Percentiles rank a stretch among this genome's conserved stretches.
These are phyloP conservation scores for Xestia c-nigrum DNA, from an alignment of 2,888 invertebrate species.

Conservation along the genomic window DNA sequence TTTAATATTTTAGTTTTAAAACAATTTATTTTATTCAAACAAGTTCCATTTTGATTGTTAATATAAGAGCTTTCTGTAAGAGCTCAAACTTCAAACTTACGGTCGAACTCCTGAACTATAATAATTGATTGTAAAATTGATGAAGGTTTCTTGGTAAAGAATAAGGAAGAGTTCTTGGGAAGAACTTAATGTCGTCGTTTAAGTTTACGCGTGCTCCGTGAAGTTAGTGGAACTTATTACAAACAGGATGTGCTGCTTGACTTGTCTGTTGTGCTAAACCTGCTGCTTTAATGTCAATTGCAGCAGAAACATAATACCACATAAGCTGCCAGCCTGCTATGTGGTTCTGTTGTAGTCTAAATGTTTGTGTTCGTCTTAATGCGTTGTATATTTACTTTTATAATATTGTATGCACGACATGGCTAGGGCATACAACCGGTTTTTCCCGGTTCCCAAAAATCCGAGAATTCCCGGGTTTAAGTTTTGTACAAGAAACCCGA, in stretches of 20 bases:
- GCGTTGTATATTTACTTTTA: no score
- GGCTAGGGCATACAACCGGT: no score
- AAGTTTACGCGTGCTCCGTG: not conserved
- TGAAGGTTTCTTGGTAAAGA: conserved; percentile 9
- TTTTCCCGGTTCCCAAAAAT: no score
- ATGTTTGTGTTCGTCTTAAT: no score
- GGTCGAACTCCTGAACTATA: not conserved
- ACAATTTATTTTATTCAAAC: not conserved
- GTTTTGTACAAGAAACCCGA: no score
- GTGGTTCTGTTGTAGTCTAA: no score
- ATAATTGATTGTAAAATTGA: conserved; percentile 18
- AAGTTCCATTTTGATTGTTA: not conserved
- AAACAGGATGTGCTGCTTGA: conserved; percentile 23
- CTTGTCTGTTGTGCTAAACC: not conserved
- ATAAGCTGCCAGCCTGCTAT: not conserved
- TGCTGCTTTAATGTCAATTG: not conserved
- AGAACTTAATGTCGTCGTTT: conserved; percentile 1
- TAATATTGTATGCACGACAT: no score
- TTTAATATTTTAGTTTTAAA: no score
- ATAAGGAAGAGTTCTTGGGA: no score
- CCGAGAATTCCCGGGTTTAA: no score
- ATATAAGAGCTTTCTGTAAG: conserved; percentile 14
- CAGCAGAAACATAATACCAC: not conserved
- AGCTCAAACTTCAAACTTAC: not conserved
- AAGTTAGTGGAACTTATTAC: conserved; percentile 16